Conservation (phyloP, 2,888 invertebrate species). For the Bibio marci region DNA sequence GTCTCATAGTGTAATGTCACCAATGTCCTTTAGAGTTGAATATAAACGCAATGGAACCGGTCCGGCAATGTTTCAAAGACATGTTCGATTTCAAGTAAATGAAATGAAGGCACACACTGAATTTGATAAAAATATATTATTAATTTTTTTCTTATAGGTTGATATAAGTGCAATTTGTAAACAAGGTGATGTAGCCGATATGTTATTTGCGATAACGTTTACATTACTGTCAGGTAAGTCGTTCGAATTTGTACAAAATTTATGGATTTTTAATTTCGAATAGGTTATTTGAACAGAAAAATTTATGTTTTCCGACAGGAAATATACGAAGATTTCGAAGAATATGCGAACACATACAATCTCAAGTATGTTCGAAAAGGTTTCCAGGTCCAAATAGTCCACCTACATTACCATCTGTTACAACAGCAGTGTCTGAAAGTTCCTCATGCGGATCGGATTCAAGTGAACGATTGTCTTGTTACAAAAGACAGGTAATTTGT, state of each 20-base stretch:
- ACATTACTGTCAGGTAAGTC: constrained; percentile 73
- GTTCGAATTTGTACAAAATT: neutral
- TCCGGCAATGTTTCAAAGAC: constrained; percentile 90
- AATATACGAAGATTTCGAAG: constrained; percentile 88
- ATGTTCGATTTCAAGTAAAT: constrained; percentile 75
- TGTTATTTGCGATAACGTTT: constrained; percentile 85
- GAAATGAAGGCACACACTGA: no score
- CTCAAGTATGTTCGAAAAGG: constrained; percentile 50
- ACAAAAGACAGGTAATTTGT: constrained; percentile 23
- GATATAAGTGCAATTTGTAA: constrained; percentile 73
- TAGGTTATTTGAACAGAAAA: neutral
- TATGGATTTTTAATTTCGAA: neutral
- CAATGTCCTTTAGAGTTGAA: constrained; percentile 95
- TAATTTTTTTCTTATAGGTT: constrained; percentile 62
- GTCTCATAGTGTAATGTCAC: constrained; percentile 94
- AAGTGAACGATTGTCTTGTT: constrained; percentile 26
- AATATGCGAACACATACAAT: constrained; percentile 92
- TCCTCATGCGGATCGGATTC: constrained; percentile 30
- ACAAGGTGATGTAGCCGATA: constrained; percentile 44
- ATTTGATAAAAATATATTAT: neutral
- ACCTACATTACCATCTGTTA: constrained; percentile 27
- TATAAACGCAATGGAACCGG: constrained; percentile 90
- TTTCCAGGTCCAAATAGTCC: constrained; percentile 27
- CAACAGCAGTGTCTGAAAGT: constrained; percentile 31
- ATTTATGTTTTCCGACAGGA: constrained; percentile 34